These are phyloP conservation scores for Anas platyrhynchos DNA, from an alignment of 2,113 vertebrate genomes.

Conservation along the genomic window DNA sequence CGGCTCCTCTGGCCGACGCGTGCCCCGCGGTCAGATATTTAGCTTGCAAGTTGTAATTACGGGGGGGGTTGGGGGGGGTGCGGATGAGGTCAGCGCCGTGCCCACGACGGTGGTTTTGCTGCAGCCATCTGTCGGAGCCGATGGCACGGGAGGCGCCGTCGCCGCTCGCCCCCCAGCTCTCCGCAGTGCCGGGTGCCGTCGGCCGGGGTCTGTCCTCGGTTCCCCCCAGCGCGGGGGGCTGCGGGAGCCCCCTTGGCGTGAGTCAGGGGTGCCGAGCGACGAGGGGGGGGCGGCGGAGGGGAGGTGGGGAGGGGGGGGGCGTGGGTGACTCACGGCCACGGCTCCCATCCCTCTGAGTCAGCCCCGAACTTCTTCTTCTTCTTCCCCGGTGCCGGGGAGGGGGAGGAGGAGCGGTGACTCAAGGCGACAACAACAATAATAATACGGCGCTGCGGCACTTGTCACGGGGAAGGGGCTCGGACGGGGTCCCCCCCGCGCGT, in stretches of 20 bases:
- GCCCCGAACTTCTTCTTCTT: neutral
- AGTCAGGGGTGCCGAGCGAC: neutral
- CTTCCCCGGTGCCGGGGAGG: neutral
- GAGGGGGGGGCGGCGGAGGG: neutral
- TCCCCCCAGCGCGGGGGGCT: neutral
- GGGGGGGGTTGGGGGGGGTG: neutral
- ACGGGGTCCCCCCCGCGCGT: neutral
- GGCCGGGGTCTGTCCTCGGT: neutral
- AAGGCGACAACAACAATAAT: constrained; percentile 33
- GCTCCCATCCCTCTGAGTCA: neutral
- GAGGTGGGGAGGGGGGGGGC: neutral
- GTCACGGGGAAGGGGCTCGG: neutral
- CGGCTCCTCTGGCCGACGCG: neutral
- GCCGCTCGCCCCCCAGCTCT: too few relatives aligned
- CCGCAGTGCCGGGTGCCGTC: neutral
- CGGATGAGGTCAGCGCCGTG: neutral
- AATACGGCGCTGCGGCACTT: constrained; percentile 31
- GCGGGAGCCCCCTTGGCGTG: neutral
- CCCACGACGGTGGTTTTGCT: neutral
- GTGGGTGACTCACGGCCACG: neutral
- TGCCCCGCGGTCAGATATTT: neutral
- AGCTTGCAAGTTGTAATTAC: neutral
- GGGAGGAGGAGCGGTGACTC: constrained; percentile 19
- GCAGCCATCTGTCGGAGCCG: neutral
- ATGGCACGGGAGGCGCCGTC: neutral